Base-by-base conservation (phyloP, 2,888 invertebrate species). In the Caenorhabditis afra region DNA sequence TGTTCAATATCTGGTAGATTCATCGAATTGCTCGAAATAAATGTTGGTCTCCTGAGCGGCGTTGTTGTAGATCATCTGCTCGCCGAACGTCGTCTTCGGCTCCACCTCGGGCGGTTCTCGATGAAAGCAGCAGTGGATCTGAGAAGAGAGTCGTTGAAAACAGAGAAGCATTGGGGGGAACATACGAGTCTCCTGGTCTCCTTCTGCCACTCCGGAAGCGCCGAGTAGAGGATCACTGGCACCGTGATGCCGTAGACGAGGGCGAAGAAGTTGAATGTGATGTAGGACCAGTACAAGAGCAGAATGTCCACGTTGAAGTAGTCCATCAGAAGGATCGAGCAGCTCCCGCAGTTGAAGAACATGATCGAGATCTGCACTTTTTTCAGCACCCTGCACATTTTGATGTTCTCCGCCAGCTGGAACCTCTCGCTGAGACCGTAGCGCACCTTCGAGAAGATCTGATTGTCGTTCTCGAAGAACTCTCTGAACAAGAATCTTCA, bases 371-470 rank as follows among this genome's bases (percentile, higher is more conserved):
- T 55, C 66, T 78, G 78, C 10, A 78, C 71, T 62, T 52, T 59
- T 44, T 67, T 65, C 1, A 78, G 50, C 11, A 77, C 65, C 23
- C 66, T 64, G 37, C 71, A 78, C 71, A 73, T 78, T 71, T 78
- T 78, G 66, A 78, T 73, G 39, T 78, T 78, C 47, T 78, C 78
- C 0, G 78, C 78, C 5, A 78, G 12, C 23, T 78, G 78, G 20
- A 71, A 78, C 14, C 78, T 37, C 22, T 78, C 78, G 35, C 78
- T 78, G 8, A 78, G 20, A 8, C 47, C 47, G 44, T 78, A 78
- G 0, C 35, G 16, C 3, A 55, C 62, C 29, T 49, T 53, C 10
- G 62, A 41, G 7, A 64, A 55, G 23, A 62, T 23, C 14, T 55
- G 53, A 14, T 47, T 49, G 18, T 18, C 45, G 16, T 49, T 41